Evolutionary conservation across 2,113 vertebrate species (phyloP).

Genomic region (Suricata suricatta): DNA sequence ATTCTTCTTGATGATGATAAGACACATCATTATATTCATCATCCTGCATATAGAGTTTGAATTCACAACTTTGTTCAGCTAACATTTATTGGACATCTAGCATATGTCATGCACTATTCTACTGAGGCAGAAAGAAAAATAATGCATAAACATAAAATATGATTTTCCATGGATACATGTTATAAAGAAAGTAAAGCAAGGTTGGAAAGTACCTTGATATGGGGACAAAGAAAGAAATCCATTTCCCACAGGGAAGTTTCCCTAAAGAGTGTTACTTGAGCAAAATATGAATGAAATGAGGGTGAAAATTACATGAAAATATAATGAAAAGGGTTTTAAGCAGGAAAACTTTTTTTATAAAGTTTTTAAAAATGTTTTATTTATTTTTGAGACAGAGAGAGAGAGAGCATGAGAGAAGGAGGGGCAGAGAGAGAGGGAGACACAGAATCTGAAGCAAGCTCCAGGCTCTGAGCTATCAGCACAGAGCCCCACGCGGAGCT

Average conservation of each 20-base stretch:
- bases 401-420: too few species aligned
- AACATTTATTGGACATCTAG: not conserved
- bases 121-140: not conserved
- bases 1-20: not conserved
- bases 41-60: not conserved
- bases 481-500: too few species aligned
- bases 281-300: not conserved
- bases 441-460: too few species aligned
- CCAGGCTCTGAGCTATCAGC: too few species aligned
- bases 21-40: not conserved
- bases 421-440: too few species aligned
- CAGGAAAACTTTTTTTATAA: not conserved
- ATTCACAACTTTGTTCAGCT: not conserved
- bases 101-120: not conserved
- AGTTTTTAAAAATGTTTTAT: not conserved
- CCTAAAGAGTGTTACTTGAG: not conserved
- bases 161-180: not conserved
- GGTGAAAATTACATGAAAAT: not conserved
- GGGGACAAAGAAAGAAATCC: not conserved
- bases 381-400: too few species aligned
- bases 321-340: not conserved
- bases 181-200: not conserved
- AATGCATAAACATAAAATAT: not conserved
- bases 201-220: not conserved
- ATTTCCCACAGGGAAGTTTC: not conserved